Conservation (phyloP, 2,888 invertebrate species). For the Odontothrips loti region DNA sequence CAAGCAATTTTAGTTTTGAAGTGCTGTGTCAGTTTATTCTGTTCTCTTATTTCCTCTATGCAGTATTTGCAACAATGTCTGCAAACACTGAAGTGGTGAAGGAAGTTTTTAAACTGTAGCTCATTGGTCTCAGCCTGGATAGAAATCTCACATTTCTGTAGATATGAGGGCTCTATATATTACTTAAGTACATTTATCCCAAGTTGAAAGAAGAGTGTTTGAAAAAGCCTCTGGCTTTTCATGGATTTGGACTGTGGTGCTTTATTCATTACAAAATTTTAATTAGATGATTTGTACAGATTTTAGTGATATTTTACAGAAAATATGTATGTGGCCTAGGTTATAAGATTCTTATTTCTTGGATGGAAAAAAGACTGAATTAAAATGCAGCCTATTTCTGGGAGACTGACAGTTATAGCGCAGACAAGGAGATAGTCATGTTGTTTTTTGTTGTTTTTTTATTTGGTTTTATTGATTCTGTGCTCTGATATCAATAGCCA, state of each 20-base stretch:
- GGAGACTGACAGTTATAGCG: background rate
- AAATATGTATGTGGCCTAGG: background rate
- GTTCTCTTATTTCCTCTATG: background rate
- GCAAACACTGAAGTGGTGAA: background rate
- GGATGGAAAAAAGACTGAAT: slow-evolving; percentile 11
- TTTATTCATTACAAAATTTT: slow-evolving; percentile 8
- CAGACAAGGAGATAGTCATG: slow-evolving; percentile 3
- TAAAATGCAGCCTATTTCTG: slow-evolving; percentile 13
- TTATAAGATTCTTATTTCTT: slow-evolving; percentile 9
- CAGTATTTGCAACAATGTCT: background rate
- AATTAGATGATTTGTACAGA: background rate
- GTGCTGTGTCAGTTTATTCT: background rate
- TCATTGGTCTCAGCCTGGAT: background rate
- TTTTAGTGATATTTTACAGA: slow-evolving; percentile 1
- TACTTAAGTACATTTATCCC: background rate
- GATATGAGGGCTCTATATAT: background rate
- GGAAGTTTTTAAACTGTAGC: background rate
- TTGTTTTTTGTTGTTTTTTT: background rate
- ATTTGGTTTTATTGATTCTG: background rate
- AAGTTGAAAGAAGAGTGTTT: background rate
- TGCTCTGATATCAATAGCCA: background rate
- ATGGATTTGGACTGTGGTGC: slow-evolving; percentile 14
- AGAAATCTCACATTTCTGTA: slow-evolving; percentile 1
- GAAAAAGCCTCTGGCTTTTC: background rate
- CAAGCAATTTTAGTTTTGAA: background rate